Evolutionary conservation across 53 echinoderm and acorn worm genomes (phyloP), one percentile per base, ranked within the genome.

Genomic region (Luidia sarsii): DNA sequence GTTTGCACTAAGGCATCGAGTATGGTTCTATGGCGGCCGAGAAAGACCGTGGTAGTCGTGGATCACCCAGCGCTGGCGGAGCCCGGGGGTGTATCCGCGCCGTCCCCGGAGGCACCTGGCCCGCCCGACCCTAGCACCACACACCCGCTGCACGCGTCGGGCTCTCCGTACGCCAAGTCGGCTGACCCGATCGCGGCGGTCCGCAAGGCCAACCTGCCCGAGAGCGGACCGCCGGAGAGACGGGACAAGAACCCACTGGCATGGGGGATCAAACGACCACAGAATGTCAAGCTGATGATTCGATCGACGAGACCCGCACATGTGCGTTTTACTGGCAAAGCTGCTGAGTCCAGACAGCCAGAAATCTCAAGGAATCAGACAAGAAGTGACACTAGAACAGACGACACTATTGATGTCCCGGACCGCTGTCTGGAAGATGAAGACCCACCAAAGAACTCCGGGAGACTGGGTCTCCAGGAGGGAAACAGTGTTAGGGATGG

Each of bases 11-110:
- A 53, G 10, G 9, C 18, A 23, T 5, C 61, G 46, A 11, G 2
- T 14, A 77, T 77, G 77, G 77, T 77, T 43, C 37, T 77, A 18
- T 77, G 77, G 77, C 45, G 61, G 15, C n/a, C 46, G 18, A 77
- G 77, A 43, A 56, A 30, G 48, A 61, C 61, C 22, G 36, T 77
- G 5, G 18, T 48, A 1, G 48, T 46, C 0, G 32, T 48, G 25
- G 59, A 77, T 5, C n/a, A n/a, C n/a, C n/a, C n/a, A n/a, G n/a
- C n/a, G n/a, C 30, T 39, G 23, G 25, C 20, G 46, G 48, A 7
- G 20, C n/a, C 24, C 0, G 20, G 8, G 1, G 48, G 32, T 8
- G 22, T 11, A 9, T 60, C 62, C 16, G 32, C 22, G 48, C 33
- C 61, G 62, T 30, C 59, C 15, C 20, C 13, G 27, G 57, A 39